These are phyloP conservation scores for Nematopogon swammerdamellus DNA, from an alignment of 2,888 invertebrate genomes.

Conservation along the genomic window DNA sequence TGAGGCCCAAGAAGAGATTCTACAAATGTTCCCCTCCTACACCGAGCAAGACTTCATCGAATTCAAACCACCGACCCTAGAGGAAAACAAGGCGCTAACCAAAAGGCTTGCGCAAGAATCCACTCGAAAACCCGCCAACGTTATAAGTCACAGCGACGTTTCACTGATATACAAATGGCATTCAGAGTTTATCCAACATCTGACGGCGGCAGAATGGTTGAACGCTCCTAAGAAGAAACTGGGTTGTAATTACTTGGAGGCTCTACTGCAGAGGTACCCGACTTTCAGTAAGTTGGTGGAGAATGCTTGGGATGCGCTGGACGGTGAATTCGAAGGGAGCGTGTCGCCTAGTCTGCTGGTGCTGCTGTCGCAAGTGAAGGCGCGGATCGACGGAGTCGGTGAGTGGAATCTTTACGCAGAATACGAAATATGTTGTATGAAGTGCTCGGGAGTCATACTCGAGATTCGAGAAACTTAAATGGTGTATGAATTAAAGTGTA, in stretches of 20 bases:
- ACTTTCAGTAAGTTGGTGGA: constrained; percentile 55
- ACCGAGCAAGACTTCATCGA: constrained; percentile 69
- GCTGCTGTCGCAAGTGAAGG: constrained; percentile 49
- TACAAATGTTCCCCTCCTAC: constrained; percentile 67
- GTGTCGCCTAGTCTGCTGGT: constrained; percentile 58
- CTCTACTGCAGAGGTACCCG: constrained; percentile 58
- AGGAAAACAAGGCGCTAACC: constrained; percentile 33
- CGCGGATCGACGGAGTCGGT: constrained; percentile 44
- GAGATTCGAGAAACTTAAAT: no score
- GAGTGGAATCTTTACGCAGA: no score
- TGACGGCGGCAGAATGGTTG: constrained; percentile 61
- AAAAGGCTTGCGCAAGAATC: constrained; percentile 15
- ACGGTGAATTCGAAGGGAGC: constrained; percentile 49
- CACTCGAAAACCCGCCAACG: constrained; percentile 21
- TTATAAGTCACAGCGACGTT: constrained; percentile 54
- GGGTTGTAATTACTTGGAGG: constrained; percentile 36
- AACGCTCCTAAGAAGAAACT: constrained; percentile 30
- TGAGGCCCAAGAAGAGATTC: constrained; percentile 60
- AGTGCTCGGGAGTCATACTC: neutral
- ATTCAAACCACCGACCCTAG: constrained; percentile 51
- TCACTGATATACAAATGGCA: constrained; percentile 60
- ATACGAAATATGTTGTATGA: neutral
- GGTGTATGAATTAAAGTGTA: constrained; percentile 9
- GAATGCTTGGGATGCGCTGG: constrained; percentile 46
- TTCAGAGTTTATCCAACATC: constrained; percentile 53